These are phyloP conservation scores for Solen grandis DNA, from an alignment of 1,140 invertebrate genomes.

Conservation along the genomic window DNA sequence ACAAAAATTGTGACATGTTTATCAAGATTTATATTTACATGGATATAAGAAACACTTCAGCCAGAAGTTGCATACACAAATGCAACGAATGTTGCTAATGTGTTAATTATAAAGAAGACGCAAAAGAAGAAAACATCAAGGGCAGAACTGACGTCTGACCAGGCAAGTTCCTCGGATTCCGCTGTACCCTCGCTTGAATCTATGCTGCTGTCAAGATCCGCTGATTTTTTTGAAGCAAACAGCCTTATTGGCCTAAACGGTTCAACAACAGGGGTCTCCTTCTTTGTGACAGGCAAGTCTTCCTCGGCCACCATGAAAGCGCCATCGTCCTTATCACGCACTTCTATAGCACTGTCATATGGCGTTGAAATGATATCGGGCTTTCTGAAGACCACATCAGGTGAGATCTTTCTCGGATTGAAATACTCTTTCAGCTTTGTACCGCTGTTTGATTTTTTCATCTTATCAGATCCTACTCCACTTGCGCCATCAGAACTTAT, in stretches of 20 bases:
- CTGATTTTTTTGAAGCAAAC: not conserved
- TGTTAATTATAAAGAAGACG: constrained; percentile 16
- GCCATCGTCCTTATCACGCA: not conserved
- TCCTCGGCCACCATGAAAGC: not conserved
- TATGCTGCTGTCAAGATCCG: not conserved
- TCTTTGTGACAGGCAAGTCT: too few species aligned
- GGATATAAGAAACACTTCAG: too few species aligned
- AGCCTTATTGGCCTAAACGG: not conserved
- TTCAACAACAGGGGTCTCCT: not conserved
- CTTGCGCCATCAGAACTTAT: not conserved
- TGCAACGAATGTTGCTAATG: constrained; percentile 3
- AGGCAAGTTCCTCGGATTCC: not conserved
- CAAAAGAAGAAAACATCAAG: constrained; percentile 28
- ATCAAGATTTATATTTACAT: too few species aligned
- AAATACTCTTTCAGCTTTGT: not conserved
- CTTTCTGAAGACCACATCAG: constrained; percentile 19
- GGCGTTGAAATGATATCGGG: not conserved
- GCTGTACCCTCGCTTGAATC: not conserved
- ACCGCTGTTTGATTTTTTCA: not conserved
- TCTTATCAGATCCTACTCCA: too few species aligned
- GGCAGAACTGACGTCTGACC: constrained; percentile 5
- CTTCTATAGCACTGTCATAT: not conserved
- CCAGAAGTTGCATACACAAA: too few species aligned
- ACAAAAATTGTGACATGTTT: too few species aligned
- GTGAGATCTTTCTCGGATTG: constrained; percentile 21